These are phyloP conservation scores for Halocynthia aurantium DNA, from an alignment of 23 tunicate species.

Conservation along the genomic window DNA sequence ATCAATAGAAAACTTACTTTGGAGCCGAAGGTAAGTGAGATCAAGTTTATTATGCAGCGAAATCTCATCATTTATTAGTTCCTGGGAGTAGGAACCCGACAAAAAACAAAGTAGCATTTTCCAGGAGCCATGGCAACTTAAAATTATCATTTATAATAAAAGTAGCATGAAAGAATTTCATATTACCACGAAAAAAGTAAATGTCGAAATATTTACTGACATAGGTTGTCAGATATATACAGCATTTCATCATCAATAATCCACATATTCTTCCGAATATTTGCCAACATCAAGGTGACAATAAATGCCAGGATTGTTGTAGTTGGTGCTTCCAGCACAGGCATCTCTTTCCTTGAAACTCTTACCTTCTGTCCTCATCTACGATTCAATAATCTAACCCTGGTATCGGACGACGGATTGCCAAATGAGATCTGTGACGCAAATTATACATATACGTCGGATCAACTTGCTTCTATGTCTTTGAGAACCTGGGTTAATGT, in stretches of 20 bases:
- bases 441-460: constrained; percentile 39
- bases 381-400: constrained; percentile 80
- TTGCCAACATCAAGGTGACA: constrained; percentile 78
- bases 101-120: too few relatives aligned
- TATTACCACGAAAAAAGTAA: too few relatives aligned
- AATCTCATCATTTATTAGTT: too few relatives aligned
- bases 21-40: constrained; percentile 68
- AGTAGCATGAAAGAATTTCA: too few relatives aligned
- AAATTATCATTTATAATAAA: too few relatives aligned
- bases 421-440: constrained; percentile 41
- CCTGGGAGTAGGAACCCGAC: too few relatives aligned
- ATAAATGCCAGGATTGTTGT: constrained; percentile 92
- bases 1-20: constrained; percentile 85
- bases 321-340: constrained; percentile 82
- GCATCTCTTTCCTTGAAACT: constrained; percentile 77
- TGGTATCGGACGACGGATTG: constrained; percentile 79
- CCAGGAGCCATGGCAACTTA: too few relatives aligned
- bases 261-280: neutral
- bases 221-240: too few relatives aligned
- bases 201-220: too few relatives aligned
- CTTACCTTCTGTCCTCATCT: constrained; percentile 90
- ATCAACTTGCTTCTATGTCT: constrained; percentile 73
- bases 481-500: constrained; percentile 88
- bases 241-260: too few relatives aligned
- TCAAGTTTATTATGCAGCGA: neutral